These are phyloP conservation scores for Aphidius colemani DNA, from an alignment of 2,888 invertebrate species.

Conservation along the genomic window DNA sequence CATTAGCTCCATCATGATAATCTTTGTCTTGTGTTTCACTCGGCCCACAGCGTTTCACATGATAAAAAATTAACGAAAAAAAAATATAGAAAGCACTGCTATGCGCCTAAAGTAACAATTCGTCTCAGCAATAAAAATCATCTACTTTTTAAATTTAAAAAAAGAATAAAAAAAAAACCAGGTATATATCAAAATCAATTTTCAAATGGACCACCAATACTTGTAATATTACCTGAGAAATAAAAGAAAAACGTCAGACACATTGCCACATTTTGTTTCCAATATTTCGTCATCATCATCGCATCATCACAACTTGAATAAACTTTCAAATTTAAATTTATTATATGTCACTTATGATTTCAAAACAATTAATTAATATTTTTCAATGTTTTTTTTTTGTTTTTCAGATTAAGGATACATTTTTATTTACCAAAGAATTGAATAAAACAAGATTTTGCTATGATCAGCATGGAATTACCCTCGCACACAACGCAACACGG, in stretches of 20 bases:
- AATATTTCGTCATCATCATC: not conserved
- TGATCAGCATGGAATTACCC: slow-evolving; percentile 59
- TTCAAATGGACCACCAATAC: too few relatives aligned
- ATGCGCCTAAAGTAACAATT: not conserved
- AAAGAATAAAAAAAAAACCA: too few relatives aligned
- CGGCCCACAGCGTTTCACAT: not conserved
- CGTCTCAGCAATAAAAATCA: slow-evolving; percentile 1
- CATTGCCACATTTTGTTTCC: not conserved
- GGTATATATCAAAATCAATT: too few relatives aligned
- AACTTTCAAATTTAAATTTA: too few relatives aligned
- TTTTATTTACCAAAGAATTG: not conserved
- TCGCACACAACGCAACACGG: slow-evolving; percentile 55
- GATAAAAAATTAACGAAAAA: not conserved
- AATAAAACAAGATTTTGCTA: slow-evolving; percentile 45
- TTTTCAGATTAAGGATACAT: slow-evolving; percentile 5
- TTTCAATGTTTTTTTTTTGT: slow-evolving; percentile 4
- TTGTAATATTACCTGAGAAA: slow-evolving; percentile 25
- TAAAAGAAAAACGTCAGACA: slow-evolving; percentile 49
- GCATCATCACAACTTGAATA: too few relatives aligned
- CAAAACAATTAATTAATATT: too few relatives aligned
- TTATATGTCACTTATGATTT: too few relatives aligned
- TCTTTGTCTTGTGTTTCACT: slow-evolving; percentile 2
- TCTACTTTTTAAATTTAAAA: not conserved
- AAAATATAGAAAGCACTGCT: too few relatives aligned
- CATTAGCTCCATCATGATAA: slow-evolving; percentile 46